A percentile compares a stretch with the other conserved stretches of the same genome.
Conservation (phyloP, 1,140 invertebrate species). For the Dysdera silvatica region DNA sequence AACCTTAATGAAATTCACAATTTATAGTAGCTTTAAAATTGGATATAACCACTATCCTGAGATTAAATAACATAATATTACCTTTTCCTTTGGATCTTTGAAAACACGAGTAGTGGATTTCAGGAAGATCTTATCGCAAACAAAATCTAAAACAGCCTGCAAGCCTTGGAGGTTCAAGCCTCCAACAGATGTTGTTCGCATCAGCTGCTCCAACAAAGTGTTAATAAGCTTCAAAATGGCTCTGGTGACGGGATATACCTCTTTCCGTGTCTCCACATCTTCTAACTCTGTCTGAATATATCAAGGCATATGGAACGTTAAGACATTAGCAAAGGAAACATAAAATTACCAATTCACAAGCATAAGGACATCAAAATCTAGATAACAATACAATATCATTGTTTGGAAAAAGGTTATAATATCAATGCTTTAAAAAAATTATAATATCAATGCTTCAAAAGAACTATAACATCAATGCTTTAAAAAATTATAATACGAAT, state of each 20-base stretch:
- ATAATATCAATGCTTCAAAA: too few relatives aligned
- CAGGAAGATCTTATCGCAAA: slow-evolving; percentile 67
- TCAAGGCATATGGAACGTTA: slow-evolving; percentile 17
- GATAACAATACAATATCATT: too few relatives aligned
- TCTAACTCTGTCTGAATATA: slow-evolving; percentile 52
- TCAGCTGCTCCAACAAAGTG: slow-evolving; percentile 55
- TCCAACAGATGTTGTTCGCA: slow-evolving; percentile 69
- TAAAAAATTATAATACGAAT: too few relatives aligned
- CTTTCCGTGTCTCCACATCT: slow-evolving; percentile 77
- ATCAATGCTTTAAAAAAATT: too few relatives aligned
- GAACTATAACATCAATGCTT: too few relatives aligned
- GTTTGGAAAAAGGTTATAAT: too few relatives aligned
- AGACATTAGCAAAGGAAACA: too few relatives aligned
- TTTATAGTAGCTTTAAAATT: background rate
- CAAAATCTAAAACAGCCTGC: slow-evolving; percentile 77
- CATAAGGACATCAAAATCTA: too few relatives aligned
- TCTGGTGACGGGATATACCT: slow-evolving; percentile 74
- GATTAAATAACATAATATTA: slow-evolving; percentile 36
- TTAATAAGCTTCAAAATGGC: slow-evolving; percentile 70
- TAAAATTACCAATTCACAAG: too few relatives aligned
- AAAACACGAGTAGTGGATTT: slow-evolving; percentile 69
- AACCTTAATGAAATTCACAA: background rate
- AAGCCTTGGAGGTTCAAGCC: slow-evolving; percentile 75
- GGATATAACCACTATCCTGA: too few relatives aligned
- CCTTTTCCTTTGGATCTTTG: slow-evolving; percentile 63